Evolutionary conservation across 2,888 invertebrate genomes (phyloP).

Genomic region (Cantharis rufa): DNA sequence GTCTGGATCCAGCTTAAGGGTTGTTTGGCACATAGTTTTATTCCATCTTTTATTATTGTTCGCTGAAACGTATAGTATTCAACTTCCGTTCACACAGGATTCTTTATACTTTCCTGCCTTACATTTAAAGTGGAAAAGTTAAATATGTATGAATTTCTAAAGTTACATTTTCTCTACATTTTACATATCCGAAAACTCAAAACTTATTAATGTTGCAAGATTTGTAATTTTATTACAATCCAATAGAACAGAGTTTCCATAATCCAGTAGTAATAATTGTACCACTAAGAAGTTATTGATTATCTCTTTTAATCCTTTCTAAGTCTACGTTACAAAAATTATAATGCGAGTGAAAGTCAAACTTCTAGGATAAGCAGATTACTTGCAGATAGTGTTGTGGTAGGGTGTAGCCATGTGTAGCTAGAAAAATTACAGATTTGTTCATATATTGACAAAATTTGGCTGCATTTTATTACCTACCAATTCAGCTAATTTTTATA

Average conservation of each 20-base stretch:
- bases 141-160: not conserved
- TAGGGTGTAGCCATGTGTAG: too few relatives aligned
- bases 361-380: too few relatives aligned
- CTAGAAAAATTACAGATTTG: too few relatives aligned
- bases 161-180: not conserved
- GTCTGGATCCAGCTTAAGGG: too few relatives aligned
- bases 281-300: not conserved
- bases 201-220: not conserved
- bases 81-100: slow-evolving; percentile 17
- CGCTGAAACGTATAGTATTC: slow-evolving; percentile 13
- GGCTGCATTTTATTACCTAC: too few relatives aligned
- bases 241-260: not conserved
- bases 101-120: not conserved
- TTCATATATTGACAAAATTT: too few relatives aligned
- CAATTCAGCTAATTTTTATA: too few relatives aligned
- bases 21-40: slow-evolving; percentile 20
- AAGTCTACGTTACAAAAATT: too few relatives aligned
- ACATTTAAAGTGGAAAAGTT: not conserved
- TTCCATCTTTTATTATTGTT: slow-evolving; percentile 21
- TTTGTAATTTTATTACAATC: not conserved
- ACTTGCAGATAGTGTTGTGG: too few relatives aligned
- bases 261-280: not conserved
- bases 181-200: not conserved
- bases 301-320: not conserved
- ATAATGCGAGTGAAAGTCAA: too few relatives aligned